Conservation (phyloP, 2,888 invertebrate species). For the Tuberolachnus salignus region DNA sequence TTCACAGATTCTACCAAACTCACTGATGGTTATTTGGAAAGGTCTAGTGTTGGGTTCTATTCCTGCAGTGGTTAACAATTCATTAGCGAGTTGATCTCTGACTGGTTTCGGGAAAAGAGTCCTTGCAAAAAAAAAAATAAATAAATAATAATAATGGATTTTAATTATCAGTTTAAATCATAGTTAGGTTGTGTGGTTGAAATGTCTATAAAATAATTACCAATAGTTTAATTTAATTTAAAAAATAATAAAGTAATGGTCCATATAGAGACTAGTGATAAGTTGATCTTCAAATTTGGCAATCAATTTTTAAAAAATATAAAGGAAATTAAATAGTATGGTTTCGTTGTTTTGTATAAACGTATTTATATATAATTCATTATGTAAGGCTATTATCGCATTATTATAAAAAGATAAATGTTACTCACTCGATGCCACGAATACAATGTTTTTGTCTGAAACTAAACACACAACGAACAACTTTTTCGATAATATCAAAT, state of each 20-base stretch:
- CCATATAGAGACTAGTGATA: no score
- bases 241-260: no score
- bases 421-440: constrained; percentile 68
- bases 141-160: background rate
- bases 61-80: constrained; percentile 75
- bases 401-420: constrained; percentile 16
- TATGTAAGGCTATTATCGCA: no score
- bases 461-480: constrained; percentile 83
- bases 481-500: constrained; percentile 87
- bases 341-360: no score
- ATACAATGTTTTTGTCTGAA: constrained; percentile 84
- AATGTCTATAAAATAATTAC: no score
- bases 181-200: no score
- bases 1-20: constrained; percentile 77
- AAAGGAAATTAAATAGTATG: no score
- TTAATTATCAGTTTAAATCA: background rate
- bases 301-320: no score
- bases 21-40: constrained; percentile 76
- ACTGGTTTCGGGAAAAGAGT: constrained; percentile 78
- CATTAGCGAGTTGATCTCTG: constrained; percentile 70
- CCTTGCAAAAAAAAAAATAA: constrained; percentile 62
- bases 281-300: no score
- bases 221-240: no score
- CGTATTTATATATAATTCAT: no score
- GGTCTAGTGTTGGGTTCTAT: constrained; percentile 74